These are phyloP conservation scores for Rapana venosa DNA, from an alignment of 2,888 invertebrate species.

Conservation along the genomic window DNA sequence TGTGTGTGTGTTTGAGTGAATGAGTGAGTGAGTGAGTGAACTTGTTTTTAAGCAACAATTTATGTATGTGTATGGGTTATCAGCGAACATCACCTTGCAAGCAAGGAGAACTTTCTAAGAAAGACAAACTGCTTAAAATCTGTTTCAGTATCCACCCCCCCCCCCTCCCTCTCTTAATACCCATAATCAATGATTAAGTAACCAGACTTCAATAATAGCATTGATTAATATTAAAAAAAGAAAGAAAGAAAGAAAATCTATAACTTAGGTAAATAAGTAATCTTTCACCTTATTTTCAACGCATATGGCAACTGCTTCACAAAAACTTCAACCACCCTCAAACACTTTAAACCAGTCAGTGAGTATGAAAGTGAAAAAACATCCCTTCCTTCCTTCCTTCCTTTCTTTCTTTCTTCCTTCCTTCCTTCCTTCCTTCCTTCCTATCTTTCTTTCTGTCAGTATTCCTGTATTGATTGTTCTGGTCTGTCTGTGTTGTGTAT, in stretches of 20 bases:
- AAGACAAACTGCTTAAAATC: too few species aligned
- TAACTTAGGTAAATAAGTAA: too few species aligned
- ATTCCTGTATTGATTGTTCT: background rate
- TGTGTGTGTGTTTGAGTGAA: conserved; percentile 6
- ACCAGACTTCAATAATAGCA: too few species aligned
- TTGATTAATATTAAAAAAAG: too few species aligned
- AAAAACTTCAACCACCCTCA: too few species aligned
- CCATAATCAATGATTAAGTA: background rate
- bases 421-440: background rate
- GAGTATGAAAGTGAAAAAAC: too few species aligned
- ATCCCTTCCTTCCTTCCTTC: background rate
- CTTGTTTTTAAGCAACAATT: background rate
- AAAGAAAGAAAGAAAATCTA: too few species aligned
- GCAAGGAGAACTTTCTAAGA: background rate
- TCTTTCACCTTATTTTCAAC: too few species aligned
- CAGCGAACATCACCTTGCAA: too few species aligned
- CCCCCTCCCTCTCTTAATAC: background rate
- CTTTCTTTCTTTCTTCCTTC: background rate
- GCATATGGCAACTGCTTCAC: too few species aligned
- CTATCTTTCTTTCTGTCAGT: background rate
- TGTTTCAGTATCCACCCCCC: background rate
- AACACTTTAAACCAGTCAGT: too few species aligned
- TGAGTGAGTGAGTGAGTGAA: conserved; percentile 7
- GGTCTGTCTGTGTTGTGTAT: background rate
- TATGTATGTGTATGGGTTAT: background rate